Base-by-base conservation (phyloP, 2,113 vertebrate genomes). In the Murina feae region DNA sequence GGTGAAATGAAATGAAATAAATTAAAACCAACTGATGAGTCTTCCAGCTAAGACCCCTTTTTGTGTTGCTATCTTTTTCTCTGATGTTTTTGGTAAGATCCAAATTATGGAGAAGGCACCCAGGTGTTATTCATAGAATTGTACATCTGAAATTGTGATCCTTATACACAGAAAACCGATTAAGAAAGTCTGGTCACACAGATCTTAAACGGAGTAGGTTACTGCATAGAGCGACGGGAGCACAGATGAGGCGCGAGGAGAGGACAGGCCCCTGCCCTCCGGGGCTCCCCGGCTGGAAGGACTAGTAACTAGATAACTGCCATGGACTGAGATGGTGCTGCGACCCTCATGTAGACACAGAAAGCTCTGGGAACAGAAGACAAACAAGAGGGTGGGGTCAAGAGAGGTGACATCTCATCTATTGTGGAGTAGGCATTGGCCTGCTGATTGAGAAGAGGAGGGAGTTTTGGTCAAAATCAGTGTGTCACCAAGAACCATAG, bases 191-290 rank as follows among this genome's bases (percentile, higher is more conserved):
- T 72, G 47, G 37, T 6, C 42, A 55, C 42, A 89, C 23, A n/a
- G 16, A 2, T 44, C 65, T 94, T 92, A 75, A 63, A 86, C 25
- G 91, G 63, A 79, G 68, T 51, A 81, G 63, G 42, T 86, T 66
- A 17, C n/a, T 81, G 25, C 58, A 11, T 60, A 60, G 30, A 60
- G 58, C 28, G 23, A 60, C 28, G 58, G 58, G 25, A 60, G 58
- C 23, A 28, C 37, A 85, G 60, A 9, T 3, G 49, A 32, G 51
- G 16, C 13, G 21, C 72, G 4, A 9, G 11, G 25, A 55, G 49
- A 32, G 12, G 11, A 0, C 1, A 3, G 0, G 17, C 2, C 6
- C 23, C 86, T 23, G 65, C 20, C 32, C 39, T 72, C 20, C 28
- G 28, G 37, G 20, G 20, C 63, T 60, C 76, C 7, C 47, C 37